A percentile compares a stretch with the other conserved stretches of the same genome.
Evolutionary conservation across 2,888 invertebrate genomes (phyloP).

Genomic region (Aromia moschata): DNA sequence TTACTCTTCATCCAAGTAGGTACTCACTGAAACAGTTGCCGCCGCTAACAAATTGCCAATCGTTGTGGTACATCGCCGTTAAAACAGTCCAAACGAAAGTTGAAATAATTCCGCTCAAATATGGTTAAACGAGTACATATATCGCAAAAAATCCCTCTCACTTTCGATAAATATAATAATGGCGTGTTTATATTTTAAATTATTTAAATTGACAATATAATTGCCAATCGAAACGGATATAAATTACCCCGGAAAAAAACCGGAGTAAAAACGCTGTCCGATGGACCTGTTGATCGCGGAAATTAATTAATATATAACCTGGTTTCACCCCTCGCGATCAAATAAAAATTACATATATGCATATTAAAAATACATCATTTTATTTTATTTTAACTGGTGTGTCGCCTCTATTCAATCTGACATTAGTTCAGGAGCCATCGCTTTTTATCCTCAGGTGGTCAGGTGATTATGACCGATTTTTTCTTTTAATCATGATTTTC

Average conservation of each 20-base stretch:
- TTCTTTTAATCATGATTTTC: no score
- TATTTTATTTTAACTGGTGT: constrained; percentile 29
- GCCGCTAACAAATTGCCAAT: no score
- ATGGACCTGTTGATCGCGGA: constrained; percentile 49
- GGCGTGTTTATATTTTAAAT: constrained; percentile 48
- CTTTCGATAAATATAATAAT: constrained; percentile 42
- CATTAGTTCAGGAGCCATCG: no score
- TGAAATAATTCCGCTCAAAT: constrained; percentile 3
- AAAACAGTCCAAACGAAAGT: constrained; percentile 9
- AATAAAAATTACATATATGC: constrained; percentile 41
- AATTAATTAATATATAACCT: constrained; percentile 51
- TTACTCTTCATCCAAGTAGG: no score
- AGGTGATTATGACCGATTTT: no score
- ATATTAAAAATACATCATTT: constrained; percentile 43
- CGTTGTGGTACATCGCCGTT: neutral
- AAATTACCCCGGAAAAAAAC: constrained; percentile 42
- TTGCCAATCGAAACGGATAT: constrained; percentile 38
- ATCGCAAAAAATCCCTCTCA: constrained; percentile 38
- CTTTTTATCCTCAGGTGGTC: no score
- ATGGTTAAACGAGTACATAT: constrained; percentile 9
- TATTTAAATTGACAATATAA: constrained; percentile 49
- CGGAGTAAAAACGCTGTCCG: constrained; percentile 42
- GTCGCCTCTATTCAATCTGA: constrained; percentile 11
- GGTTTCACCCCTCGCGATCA: constrained; percentile 40
- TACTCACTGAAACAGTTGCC: neutral